Conservation (phyloP, 2,888 invertebrate species). For the Gari tellinella region DNA sequence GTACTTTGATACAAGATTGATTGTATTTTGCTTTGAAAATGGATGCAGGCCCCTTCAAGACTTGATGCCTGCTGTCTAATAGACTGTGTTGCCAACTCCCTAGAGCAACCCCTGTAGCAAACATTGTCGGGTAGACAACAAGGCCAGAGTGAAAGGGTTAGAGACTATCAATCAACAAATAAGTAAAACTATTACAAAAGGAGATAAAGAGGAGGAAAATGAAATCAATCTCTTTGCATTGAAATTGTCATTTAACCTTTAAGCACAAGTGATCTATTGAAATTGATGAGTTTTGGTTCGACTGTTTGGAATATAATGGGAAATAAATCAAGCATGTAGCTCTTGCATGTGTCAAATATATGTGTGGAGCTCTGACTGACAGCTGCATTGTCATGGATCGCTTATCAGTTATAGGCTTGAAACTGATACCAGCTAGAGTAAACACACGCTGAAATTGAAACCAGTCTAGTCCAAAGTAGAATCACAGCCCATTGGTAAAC, state of each 20-base stretch:
- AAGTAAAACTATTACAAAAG: too few relatives aligned
- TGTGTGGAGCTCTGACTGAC: constrained; percentile 41
- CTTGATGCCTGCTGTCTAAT: too few relatives aligned
- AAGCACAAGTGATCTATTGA: constrained; percentile 9
- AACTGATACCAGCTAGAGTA: constrained; percentile 50
- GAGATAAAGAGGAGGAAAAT: too few relatives aligned
- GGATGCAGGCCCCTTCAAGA: too few relatives aligned
- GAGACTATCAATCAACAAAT: background rate
- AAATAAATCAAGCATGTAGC: constrained; percentile 51
- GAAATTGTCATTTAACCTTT: background rate
- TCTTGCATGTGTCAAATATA: constrained; percentile 53
- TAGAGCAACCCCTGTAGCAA: too few relatives aligned
- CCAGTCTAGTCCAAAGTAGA: constrained; percentile 28
- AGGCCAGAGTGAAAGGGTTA: background rate
- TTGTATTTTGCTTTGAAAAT: too few relatives aligned
- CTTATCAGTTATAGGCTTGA: constrained; percentile 41
- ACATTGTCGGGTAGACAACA: too few relatives aligned
- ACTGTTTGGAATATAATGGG: constrained; percentile 30
- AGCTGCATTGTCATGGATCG: constrained; percentile 52
- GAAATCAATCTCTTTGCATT: too few relatives aligned
- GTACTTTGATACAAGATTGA: too few relatives aligned
- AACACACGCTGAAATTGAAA: constrained; percentile 55
- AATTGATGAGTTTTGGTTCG: constrained; percentile 31
- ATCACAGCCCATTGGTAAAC: constrained; percentile 41
- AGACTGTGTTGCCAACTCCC: too few relatives aligned